Base-by-base conservation (phyloP, 2,797 vertebrate genomes). In the Sphenodon punctatus region DNA sequence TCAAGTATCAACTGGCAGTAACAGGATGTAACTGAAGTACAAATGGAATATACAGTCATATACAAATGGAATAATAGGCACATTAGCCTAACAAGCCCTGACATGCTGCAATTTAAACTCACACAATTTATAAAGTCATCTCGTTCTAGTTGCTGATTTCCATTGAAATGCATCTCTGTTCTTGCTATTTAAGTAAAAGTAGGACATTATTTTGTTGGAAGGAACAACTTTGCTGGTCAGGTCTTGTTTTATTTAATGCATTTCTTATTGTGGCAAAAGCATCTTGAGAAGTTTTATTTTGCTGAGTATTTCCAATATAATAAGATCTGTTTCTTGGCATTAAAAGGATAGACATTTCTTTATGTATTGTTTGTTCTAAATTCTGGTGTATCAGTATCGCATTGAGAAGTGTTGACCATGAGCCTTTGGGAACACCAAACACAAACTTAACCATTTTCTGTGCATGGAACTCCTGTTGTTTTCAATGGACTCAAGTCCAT, bases 401-500 rank as follows among this genome's bases (percentile, higher is more conserved):
- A 70, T 1, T 84, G 59, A 78, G 36, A 78, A 66, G 12, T 74
- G 34, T 59, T 78, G 42, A 51, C 63, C 30, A 82, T 84, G 38
- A 53, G 13, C 10, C 49, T 36, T 63, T 42, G 61, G 32, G 12
- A 75, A 84, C 6, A n/a, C 65, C 71, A 55, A 75, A 22, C 42
- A 82, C 87, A 80, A 32, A 12, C 30, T 73, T 73, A 43, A 45
- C 43, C 55, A 67, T 2, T 7, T 3, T 67, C 32, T 70, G 7
- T 8, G 25, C 13, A 61, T 13, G 78, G 49, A 80, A 87, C 51
- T n/a, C 2, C 3, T 67, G 11, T 75, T 74, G 25, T 46, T 14
- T 14, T 70, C 25, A 60, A 14, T 3, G 67, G 55, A 17, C 63
- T 65, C 25, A 14, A 73, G 48, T n/a, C 43, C 1, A 1, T 48